Evolutionary conservation across 1,140 invertebrate species (phyloP).

Genomic region (Chironomus tepperi): DNA sequence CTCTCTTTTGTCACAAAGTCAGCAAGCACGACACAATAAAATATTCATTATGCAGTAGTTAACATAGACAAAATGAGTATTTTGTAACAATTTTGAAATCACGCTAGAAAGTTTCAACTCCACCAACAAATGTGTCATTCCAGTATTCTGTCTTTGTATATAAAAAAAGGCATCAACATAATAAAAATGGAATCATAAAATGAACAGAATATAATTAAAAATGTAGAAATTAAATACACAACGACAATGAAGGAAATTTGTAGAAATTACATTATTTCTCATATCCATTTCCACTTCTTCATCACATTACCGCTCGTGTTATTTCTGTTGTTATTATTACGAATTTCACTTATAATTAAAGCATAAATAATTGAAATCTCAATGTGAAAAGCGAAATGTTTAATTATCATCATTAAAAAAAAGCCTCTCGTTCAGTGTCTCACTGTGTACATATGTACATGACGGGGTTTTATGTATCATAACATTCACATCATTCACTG

Average conservation of each 20-base stretch:
- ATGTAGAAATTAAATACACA: neutral
- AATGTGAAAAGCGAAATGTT: slow-evolving; percentile 8
- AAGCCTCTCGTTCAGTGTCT: neutral
- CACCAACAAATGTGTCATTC: too few species aligned
- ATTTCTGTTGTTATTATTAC: neutral
- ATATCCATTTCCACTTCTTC: neutral
- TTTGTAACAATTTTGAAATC: too few species aligned
- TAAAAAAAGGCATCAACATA: too few species aligned
- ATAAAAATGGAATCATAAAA: too few species aligned
- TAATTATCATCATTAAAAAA: slow-evolving; percentile 14
- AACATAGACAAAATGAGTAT: too few species aligned
- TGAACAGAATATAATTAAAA: neutral
- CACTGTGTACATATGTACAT: neutral
- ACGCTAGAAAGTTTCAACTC: too few species aligned
- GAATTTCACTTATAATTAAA: neutral
- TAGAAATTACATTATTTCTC: neutral
- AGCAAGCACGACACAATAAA: too few species aligned
- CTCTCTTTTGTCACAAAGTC: too few species aligned
- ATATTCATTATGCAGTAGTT: too few species aligned
- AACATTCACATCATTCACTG: neutral
- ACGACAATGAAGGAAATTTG: neutral
- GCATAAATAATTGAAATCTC: slow-evolving; percentile 14
- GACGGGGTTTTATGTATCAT: neutral
- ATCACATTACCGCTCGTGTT: neutral
- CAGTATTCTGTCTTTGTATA: too few species aligned